phyloP scores from a whole-genome alignment of 2,113 vertebrate species.

The Corythoichthys haematopterus region DNA sequence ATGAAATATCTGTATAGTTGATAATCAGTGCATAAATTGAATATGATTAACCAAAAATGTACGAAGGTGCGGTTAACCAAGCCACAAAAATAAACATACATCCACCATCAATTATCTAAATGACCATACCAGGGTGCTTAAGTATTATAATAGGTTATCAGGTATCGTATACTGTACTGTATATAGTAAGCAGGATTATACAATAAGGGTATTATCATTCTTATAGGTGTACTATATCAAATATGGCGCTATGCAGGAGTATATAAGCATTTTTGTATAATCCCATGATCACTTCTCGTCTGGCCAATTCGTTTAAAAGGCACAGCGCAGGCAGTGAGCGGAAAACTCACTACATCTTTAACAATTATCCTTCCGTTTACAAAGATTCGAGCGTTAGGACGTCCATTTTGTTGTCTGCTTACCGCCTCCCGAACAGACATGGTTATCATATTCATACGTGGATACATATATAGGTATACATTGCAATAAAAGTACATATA shows the following conservation, averaged over 20 bases:
- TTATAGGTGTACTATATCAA: slow-evolving; percentile 70
- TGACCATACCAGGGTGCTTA: slow-evolving; percentile 68
- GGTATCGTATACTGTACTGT: slow-evolving; percentile 63
- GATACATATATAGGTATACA: slow-evolving; percentile 78
- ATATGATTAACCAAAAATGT: not conserved
- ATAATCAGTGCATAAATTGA: slow-evolving; percentile 2
- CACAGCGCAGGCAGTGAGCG: slow-evolving; percentile 41
- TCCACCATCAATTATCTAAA: slow-evolving; percentile 69
- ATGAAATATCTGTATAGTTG: not conserved
- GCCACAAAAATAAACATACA: slow-evolving; percentile 48
- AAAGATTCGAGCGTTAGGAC: slow-evolving; percentile 5
- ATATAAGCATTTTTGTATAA: slow-evolving; percentile 68
- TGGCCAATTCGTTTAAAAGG: slow-evolving; percentile 10
- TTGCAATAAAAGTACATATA: slow-evolving; percentile 78
- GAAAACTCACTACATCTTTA: not conserved
- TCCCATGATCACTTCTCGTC: slow-evolving; percentile 31
- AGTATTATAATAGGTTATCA: slow-evolving; percentile 69
- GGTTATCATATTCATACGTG: slow-evolving; percentile 73
- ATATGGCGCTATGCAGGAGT: slow-evolving; percentile 74
- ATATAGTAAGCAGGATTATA: slow-evolving; percentile 73
- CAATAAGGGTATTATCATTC: slow-evolving; percentile 73
- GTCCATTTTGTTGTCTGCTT: slow-evolving; percentile 19
- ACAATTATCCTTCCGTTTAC: slow-evolving; percentile 5
- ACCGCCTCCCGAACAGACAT: slow-evolving; percentile 49
- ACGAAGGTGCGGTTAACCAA: slow-evolving; percentile 3